Evolutionary conservation across 2,797 vertebrate species (phyloP).

Genomic region (Orientallactaga sibirica): DNA sequence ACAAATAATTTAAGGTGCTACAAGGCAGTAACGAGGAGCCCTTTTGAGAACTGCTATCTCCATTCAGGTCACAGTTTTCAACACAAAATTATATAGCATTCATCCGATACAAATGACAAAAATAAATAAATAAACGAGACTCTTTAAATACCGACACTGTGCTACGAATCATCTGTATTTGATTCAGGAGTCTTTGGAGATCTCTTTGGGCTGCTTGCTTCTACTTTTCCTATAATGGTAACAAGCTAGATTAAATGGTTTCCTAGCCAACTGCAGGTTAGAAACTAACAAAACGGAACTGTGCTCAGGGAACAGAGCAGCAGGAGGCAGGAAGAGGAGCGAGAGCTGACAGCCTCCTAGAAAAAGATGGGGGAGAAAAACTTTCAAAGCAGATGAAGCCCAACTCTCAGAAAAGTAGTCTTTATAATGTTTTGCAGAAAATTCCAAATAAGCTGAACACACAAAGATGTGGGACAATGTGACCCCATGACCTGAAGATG

Average conservation of each 20-base stretch:
- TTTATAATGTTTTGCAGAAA: background rate
- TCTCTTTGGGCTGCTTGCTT: slow-evolving; percentile 20
- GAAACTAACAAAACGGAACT: slow-evolving; percentile 53
- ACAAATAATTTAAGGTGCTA: slow-evolving; percentile 35
- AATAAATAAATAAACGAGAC: slow-evolving; percentile 24
- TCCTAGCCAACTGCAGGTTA: slow-evolving; percentile 48
- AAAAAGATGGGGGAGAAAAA: background rate
- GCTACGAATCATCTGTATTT: slow-evolving; percentile 4
- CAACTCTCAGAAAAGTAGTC: slow-evolving; percentile 12
- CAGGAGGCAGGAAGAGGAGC: background rate
- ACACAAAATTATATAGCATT: slow-evolving; percentile 49
- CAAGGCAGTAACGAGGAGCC: slow-evolving; percentile 47
- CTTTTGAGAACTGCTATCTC: slow-evolving; percentile 26
- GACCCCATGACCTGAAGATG: slow-evolving; percentile 9
- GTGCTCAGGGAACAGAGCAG: slow-evolving; percentile 5
- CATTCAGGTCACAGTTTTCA: slow-evolving; percentile 25
- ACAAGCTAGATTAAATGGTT: slow-evolving; percentile 46
- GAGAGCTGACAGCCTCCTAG: background rate
- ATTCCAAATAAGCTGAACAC: background rate
- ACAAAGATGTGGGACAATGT: background rate
- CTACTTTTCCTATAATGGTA: slow-evolving; percentile 28
- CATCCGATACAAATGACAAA: slow-evolving; percentile 38
- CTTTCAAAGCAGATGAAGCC: slow-evolving; percentile 23
- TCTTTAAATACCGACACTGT: slow-evolving; percentile 55
- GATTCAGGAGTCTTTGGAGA: slow-evolving; percentile 55